phyloP scores from a whole-genome alignment of 2,888 invertebrate genomes.

The Clanis bilineata region DNA sequence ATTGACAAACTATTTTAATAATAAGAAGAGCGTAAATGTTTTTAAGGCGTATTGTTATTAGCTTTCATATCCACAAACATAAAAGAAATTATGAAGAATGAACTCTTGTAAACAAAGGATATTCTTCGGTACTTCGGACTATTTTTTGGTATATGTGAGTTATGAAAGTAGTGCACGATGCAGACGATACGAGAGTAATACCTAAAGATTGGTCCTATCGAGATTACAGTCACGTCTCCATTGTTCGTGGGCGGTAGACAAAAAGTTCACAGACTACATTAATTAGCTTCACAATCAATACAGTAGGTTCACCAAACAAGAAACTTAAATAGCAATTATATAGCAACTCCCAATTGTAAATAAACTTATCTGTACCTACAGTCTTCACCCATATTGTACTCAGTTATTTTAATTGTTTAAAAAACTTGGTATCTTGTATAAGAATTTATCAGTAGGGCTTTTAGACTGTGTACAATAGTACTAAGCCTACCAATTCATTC shows the following conservation, averaged over 20 bases:
- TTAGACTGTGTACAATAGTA: too few species aligned
- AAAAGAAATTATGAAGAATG: too few species aligned
- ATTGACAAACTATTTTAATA: too few species aligned
- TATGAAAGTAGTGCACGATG: constrained; percentile 32
- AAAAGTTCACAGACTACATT: constrained; percentile 74
- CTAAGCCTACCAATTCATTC: too few species aligned
- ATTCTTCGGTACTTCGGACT: too few species aligned
- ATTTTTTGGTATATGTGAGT: constrained; percentile 21
- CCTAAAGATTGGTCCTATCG: constrained; percentile 52
- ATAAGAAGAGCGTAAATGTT: too few species aligned
- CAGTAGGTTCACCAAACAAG: constrained; percentile 60
- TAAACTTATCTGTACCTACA: background rate
- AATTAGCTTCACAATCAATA: constrained; percentile 70
- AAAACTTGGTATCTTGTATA: background rate
- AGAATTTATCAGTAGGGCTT: background rate
- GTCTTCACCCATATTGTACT: background rate
- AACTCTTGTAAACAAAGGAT: too few species aligned
- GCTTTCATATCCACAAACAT: too few species aligned
- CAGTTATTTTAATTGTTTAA: background rate
- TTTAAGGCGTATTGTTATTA: too few species aligned
- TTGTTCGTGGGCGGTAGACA: constrained; percentile 73
- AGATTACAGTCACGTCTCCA: constrained; percentile 78
- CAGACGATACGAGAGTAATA: constrained; percentile 46
- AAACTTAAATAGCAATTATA: constrained; percentile 74
- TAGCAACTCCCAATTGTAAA: constrained; percentile 27